Conservation (phyloP, 2,113 vertebrate genomes). For the Pteronura brasiliensis region DNA sequence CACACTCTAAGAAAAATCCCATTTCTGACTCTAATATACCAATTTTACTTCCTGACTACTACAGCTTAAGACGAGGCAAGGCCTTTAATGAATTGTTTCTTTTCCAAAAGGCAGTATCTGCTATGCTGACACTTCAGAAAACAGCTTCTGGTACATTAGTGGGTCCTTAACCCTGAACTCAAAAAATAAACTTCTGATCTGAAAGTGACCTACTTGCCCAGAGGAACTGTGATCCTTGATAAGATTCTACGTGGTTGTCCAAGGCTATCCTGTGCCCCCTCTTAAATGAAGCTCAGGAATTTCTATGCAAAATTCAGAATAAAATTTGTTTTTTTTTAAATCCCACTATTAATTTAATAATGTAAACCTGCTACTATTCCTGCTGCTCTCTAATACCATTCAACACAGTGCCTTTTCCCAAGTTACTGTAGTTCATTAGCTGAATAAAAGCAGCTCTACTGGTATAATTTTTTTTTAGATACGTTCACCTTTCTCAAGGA, state of each 20-base stretch:
- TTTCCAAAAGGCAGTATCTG: slow-evolving; percentile 28
- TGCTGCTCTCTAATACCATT: background rate
- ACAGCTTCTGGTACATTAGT: background rate
- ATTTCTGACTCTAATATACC: background rate
- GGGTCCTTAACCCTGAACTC: background rate
- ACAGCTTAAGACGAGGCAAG: background rate
- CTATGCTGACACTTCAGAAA: background rate
- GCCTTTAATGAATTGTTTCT: slow-evolving; percentile 18
- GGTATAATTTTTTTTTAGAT: slow-evolving; percentile 65
- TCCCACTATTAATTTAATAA: slow-evolving; percentile 49
- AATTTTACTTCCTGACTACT: background rate
- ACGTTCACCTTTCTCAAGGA: slow-evolving; percentile 77
- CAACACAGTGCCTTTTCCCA: slow-evolving; percentile 27
- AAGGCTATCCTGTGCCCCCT: background rate
- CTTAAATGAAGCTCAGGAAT: background rate
- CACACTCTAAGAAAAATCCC: background rate
- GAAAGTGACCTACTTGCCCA: background rate
- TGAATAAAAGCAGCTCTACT: slow-evolving; percentile 50
- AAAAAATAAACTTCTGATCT: slow-evolving; percentile 1
- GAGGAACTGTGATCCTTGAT: background rate
- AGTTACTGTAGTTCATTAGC: slow-evolving; percentile 74
- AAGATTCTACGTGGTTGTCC: background rate
- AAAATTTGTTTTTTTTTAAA: background rate
- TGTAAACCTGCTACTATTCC: slow-evolving; percentile 25
- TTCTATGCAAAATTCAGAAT: background rate